Conservation (phyloP, 1,140 invertebrate species). For the Sesamia nonagrioides region DNA sequence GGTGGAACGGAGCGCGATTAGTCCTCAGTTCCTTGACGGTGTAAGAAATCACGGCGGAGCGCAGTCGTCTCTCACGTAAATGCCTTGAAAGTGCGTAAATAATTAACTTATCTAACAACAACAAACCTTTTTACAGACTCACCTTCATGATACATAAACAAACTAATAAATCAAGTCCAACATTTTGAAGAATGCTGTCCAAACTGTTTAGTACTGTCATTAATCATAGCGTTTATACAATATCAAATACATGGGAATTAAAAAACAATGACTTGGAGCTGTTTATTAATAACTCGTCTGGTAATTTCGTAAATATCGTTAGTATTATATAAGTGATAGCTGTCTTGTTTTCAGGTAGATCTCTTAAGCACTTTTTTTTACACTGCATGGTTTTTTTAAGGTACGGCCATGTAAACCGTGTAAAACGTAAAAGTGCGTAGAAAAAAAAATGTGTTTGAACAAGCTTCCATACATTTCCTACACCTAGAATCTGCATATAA, state of each 20-base stretch:
- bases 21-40: too few relatives aligned
- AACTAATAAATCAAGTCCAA: slow-evolving; percentile 10
- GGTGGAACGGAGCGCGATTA: too few relatives aligned
- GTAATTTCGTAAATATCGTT: not conserved
- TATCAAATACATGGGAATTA: slow-evolving; percentile 2
- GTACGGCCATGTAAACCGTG: too few relatives aligned
- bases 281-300: not conserved
- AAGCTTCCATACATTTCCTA: too few relatives aligned
- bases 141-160: not conserved
- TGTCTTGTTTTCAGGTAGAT: too few relatives aligned
- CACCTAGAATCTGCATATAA: too few relatives aligned
- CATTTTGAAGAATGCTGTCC: slow-evolving; percentile 6
- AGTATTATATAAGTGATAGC: not conserved
- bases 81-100: not conserved
- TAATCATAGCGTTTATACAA: not conserved
- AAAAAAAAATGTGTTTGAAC: too few relatives aligned
- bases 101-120: not conserved
- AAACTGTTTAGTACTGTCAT: not conserved
- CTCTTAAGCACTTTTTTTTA: too few relatives aligned
- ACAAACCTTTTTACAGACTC: not conserved
- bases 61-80: too few relatives aligned
- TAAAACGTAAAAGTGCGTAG: too few relatives aligned
- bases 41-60: too few relatives aligned
- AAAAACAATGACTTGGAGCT: not conserved
- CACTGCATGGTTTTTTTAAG: too few relatives aligned